Evolutionary conservation across 2,888 invertebrate species (phyloP).

Genomic region (Galerucella pusilla): DNA sequence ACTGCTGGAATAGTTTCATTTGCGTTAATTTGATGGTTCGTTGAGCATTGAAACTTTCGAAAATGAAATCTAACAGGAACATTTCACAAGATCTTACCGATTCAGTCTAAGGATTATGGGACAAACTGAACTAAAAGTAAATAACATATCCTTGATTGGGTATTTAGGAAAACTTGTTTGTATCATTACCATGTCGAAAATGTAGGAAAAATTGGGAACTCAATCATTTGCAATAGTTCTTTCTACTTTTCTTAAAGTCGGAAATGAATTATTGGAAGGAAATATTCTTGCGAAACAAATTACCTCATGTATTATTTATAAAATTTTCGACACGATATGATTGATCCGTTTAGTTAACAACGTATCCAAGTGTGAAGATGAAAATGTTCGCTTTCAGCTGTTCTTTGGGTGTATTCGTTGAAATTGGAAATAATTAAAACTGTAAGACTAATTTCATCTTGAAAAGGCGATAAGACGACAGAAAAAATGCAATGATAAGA

Average conservation of each 20-base stretch:
- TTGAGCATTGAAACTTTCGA: slow-evolving; percentile 13
- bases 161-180: slow-evolving; percentile 2
- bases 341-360: slow-evolving; percentile 5
- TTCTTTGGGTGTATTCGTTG: not conserved
- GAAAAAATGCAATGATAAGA: too few relatives aligned
- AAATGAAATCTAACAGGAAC: not conserved
- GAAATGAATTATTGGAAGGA: not conserved
- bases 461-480: too few relatives aligned
- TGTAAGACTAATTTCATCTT: not conserved
- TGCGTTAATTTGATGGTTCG: slow-evolving; percentile 10
- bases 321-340: slow-evolving; percentile 3
- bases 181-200: not conserved
- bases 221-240: not conserved
- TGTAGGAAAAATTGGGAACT: not conserved
- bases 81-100: not conserved
- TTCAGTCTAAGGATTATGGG: not conserved
- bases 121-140: not conserved
- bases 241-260: not conserved
- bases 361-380: not conserved
- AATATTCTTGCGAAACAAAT: not conserved
- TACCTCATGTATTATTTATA: slow-evolving; percentile 10
- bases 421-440: not conserved
- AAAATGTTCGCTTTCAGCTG: not conserved
- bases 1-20: slow-evolving; percentile 1
- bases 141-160: slow-evolving; percentile 4